Evolutionary conservation across 2,888 invertebrate genomes (phyloP).

Genomic region (Coelopa pilipes): DNA sequence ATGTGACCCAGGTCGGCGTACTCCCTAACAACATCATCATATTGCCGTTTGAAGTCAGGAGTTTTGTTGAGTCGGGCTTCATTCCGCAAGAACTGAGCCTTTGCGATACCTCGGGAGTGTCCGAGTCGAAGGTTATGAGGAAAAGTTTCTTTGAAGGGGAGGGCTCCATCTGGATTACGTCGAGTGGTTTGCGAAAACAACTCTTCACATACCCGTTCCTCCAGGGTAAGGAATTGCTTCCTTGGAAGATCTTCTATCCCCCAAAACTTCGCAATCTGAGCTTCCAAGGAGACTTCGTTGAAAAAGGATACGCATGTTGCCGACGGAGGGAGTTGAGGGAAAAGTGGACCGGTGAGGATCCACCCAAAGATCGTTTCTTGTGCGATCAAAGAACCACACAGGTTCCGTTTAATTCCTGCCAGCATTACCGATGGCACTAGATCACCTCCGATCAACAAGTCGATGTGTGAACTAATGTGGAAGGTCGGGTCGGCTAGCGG

Average conservation of each 20-base stretch:
- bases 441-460: conserved; percentile 12
- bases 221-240: background rate
- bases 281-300: conserved; percentile 28
- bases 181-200: background rate
- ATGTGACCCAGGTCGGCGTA: no score
- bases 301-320: conserved; percentile 1
- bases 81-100: conserved; percentile 5
- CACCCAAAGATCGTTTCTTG: conserved; percentile 40
- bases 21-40: no score
- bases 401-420: conserved; percentile 16
- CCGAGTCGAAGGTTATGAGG: background rate
- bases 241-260: conserved; percentile 16
- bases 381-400: conserved; percentile 20
- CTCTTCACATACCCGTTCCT: background rate
- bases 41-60: no score
- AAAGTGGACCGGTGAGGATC: conserved; percentile 39
- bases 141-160: conserved; percentile 9
- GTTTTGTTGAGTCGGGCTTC: no score
- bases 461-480: conserved; percentile 6
- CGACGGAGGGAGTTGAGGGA: background rate
- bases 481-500: conserved; percentile 7
- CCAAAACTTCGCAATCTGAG: conserved; percentile 36
- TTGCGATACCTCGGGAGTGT: conserved; percentile 17
- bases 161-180: background rate
- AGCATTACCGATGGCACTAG: background rate